Percentiles rank a stretch among this genome's conserved stretches.
These are phyloP conservation scores for Entomobrya multifasciata DNA, from an alignment of 2,888 invertebrate genomes.

Conservation along the genomic window DNA sequence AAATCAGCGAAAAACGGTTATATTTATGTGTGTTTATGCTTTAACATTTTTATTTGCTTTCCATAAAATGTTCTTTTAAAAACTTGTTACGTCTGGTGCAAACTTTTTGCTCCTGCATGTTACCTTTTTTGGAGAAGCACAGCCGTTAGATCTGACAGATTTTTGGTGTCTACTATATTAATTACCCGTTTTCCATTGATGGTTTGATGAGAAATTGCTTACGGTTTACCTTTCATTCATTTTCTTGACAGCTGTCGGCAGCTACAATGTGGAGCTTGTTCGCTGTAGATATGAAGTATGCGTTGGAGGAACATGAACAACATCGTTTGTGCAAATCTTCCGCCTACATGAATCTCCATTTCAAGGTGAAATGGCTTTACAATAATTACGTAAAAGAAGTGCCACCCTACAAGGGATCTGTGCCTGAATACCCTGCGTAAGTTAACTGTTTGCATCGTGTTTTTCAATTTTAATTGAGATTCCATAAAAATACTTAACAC, in stretches of 20 bases:
- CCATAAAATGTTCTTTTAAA: neutral
- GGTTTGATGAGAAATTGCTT: conserved; percentile 63
- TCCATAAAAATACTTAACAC: neutral
- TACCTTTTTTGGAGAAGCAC: conserved; percentile 40
- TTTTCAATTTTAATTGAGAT: neutral
- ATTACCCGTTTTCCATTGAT: conserved; percentile 64
- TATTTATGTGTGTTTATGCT: no score
- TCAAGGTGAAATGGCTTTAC: conserved; percentile 99
- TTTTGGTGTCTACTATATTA: conserved; percentile 49
- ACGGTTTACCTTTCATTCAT: conserved; percentile 64
- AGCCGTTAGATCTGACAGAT: conserved; percentile 63
- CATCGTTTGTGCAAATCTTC: conserved; percentile 97
- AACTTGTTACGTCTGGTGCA: conserved; percentile 19
- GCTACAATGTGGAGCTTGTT: conserved; percentile 99
- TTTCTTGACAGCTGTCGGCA: conserved; percentile 90
- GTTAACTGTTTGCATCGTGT: conserved; percentile 77
- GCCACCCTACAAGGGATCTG: conserved; percentile 97
- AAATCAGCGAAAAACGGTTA: neutral
- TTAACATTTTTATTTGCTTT: no score
- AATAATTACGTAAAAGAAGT: conserved; percentile 99
- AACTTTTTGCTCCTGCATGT: conserved; percentile 1
- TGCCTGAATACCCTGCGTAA: conserved; percentile 97
- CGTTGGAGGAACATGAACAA: conserved; percentile 98
- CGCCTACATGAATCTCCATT: conserved; percentile 99
- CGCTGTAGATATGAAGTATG: conserved; percentile 98